Evolutionary conservation across 2,113 vertebrate species (phyloP), one percentile per base, ranked within the genome.

Genomic region (Rhabdornis inornatus): DNA sequence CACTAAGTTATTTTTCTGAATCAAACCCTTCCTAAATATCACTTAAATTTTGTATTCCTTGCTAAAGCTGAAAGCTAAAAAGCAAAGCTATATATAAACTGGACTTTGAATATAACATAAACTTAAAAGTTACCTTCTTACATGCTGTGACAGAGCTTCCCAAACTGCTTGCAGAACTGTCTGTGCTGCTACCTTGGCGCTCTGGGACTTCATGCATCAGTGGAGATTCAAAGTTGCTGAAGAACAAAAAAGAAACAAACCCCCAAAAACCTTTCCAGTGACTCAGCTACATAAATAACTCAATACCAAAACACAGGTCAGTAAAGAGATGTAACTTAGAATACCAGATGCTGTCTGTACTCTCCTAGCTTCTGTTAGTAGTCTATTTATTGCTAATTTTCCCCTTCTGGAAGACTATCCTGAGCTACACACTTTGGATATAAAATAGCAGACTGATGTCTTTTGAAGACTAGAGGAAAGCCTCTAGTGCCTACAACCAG

Each of bases 91-190:
- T 76, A 28, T 33, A 56, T 60, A 87, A 27, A 63, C 31, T 35
- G 37, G 1, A 17, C 6, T 50, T 70, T 30, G 21, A 86, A 78
- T 66, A 63, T 12, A 88, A 61, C 4, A 42, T 13, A 63, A 94
- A 80, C 3, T n/a, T n/a, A 37, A 64, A 71, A 7, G 10, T 98
- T 99, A 99, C 99, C 99, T 99, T 99, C 95, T 99, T 99, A 95
- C 99, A 99, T 69, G 98, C 99, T 40, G 98, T 99, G 98, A 99
- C 98, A 74, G 98, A 98, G 66, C 98, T 98, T 39, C 98, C 98
- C 95, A 98, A 80, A 76, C 97, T 96, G 91, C 97, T 98, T 84
- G 98, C 98, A 1, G 97, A 94, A 95, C 97, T 98, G 87, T 97
- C 92, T 75, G 97, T 95, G 77, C 97, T 96, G 40, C 83, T 88